phyloP scores from a whole-genome alignment of 2,113 vertebrate species.

The Aplodontia rufa region DNA sequence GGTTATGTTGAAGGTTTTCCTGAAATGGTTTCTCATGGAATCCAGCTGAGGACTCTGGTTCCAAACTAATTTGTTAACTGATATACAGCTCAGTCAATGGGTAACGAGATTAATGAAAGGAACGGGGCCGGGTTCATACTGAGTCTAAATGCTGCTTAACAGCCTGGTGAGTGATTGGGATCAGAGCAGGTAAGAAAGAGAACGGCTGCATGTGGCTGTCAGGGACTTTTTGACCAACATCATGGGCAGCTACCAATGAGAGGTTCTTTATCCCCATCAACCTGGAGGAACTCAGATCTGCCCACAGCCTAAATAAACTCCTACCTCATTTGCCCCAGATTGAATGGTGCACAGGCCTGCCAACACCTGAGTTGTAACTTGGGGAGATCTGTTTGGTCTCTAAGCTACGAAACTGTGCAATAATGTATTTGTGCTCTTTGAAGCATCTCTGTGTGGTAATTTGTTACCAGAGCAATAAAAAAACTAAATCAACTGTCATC shows the following conservation, averaged over 20 bases:
- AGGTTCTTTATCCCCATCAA: background rate
- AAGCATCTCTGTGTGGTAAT: background rate
- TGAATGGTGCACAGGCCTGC: too few species aligned
- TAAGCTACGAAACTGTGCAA: background rate
- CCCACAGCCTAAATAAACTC: accelerated
- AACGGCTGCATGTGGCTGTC: too few species aligned
- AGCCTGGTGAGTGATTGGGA: accelerated
- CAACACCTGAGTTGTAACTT: background rate
- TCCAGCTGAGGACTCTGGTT: background rate
- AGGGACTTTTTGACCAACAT: background rate
- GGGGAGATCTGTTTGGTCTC: background rate
- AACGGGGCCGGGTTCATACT: background rate
- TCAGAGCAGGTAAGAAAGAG: too few species aligned
- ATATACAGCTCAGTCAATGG: background rate
- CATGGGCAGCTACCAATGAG: background rate
- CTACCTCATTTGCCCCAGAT: background rate
- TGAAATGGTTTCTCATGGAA: background rate
- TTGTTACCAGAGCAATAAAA: background rate
- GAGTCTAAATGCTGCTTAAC: accelerated
- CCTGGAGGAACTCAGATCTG: accelerated
- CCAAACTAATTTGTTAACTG: background rate
- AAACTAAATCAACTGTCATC: background rate
- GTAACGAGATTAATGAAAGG: background rate
- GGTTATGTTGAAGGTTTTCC: too few species aligned
- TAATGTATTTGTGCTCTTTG: too few species aligned